phyloP scores from a whole-genome alignment of 2,113 vertebrate genomes.

The Phrynocephalus versicolor region DNA sequence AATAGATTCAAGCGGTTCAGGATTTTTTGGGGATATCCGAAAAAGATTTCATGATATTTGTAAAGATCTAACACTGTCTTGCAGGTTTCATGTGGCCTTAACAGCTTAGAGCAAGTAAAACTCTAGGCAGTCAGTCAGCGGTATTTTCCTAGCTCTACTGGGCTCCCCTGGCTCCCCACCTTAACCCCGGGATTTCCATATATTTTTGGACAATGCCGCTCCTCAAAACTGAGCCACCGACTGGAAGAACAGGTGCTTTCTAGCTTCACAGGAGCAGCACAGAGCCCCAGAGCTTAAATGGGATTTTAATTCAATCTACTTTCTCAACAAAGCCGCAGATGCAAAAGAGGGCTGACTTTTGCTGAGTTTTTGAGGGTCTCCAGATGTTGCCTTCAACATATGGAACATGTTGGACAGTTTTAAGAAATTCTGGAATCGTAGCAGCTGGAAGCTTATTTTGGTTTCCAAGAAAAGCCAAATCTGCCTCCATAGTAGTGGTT shows the following conservation, averaged over 20 bases:
- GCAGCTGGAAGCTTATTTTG: background rate
- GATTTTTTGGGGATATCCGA: constrained; percentile 88
- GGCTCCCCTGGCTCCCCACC: background rate
- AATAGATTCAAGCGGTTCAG: constrained; percentile 87
- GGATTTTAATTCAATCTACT: constrained; percentile 14
- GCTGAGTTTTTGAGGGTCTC: constrained; percentile 22
- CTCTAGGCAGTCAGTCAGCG: constrained; percentile 68
- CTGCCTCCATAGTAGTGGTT: background rate
- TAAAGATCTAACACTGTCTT: constrained; percentile 84
- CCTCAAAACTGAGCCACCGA: constrained; percentile 37
- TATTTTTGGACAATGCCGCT: constrained; percentile 49
- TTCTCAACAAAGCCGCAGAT: constrained; percentile 15
- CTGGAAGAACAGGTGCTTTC: constrained; percentile 33
- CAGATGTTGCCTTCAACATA: background rate
- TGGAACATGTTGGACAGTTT: background rate
- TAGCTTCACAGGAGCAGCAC: constrained; percentile 24
- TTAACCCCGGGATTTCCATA: constrained; percentile 31
- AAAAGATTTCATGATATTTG: constrained; percentile 91
- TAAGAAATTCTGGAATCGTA: background rate
- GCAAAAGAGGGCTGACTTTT: constrained; percentile 6
- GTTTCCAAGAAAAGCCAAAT: background rate
- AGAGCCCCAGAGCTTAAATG: constrained; percentile 24
- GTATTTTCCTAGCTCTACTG: constrained; percentile 67
- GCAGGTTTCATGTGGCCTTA: constrained; percentile 80
- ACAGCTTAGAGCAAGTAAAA: constrained; percentile 79